Evolutionary conservation across 2,113 vertebrate species (phyloP), one percentile per base, ranked within the genome.

Genomic region (Sander vitreus): DNA sequence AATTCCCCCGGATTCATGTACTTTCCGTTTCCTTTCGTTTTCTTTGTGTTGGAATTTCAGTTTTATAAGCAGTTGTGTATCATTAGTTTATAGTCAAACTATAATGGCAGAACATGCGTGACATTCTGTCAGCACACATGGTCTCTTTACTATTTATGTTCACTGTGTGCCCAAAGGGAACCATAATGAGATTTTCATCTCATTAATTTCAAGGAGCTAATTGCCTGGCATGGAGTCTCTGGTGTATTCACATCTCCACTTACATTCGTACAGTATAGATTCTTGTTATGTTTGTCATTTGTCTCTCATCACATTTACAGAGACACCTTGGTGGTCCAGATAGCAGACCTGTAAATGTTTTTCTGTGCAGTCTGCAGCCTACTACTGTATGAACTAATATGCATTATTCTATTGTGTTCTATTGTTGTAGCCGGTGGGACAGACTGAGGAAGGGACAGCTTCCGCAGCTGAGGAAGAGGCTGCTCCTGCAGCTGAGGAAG

Each of bases 101-200:
- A 8, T 57, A 47, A 73, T 65, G 45, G 36, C 21, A 63, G 60
- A 69, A 64, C 48, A n/a, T 27, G 55, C n/a, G 21, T 30, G 60
- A 69, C 68, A 60, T 43, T 9, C 68, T 60, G 70, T 62, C 59
- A 55, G 19, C 14, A 15, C 74, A 54, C 72, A 54, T 79, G 80
- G 65, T 84, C 81, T 78, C 74, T 53, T 83, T 83, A 51, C 87
- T 94, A 91, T 93, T 91, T 90, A 77, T 73, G 78, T 85, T 71
- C 80, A 23, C 63, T 59, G 9, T 47, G 60, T 63, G 33, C 65
- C 90, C 21, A 45, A 5, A 30, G 84, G 81, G 85, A 89, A 54
- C 25, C 18, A n/a, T 80, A 73, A 84, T 71, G 72, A 85, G 43
- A 84, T 86, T 93, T 90, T 63, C 60, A 78, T 88, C 73, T 72